Evolutionary conservation across 2,113 vertebrate species (phyloP), one percentile per base, ranked within the genome.

Genomic region (Ciconia boyciana): DNA sequence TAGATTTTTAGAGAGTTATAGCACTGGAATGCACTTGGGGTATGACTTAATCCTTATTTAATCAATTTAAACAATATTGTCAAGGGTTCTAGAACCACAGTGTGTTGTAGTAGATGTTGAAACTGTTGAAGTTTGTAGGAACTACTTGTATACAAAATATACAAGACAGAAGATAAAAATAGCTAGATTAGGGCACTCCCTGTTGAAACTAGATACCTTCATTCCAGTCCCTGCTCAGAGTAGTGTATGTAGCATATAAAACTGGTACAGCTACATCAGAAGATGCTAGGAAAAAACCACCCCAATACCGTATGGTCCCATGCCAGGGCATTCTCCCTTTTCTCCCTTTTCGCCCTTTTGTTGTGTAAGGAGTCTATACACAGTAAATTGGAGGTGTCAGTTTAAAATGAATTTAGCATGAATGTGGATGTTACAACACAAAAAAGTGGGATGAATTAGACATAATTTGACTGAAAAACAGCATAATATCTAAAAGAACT

Each of bases 221-320:
- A 57, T 68, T 81, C 29, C 22, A 48, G 22, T 68, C 41, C 10
- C 52, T 72, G 34, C 36, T 68, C 48, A 62, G 18, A 61, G 26
- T 66, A 57, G 7, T 6, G 1, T 41, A 31, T 41, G 36, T 84
- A 46, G 6, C 16, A 11, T 18, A 32, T 84, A 68, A 34, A 68
- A 55, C 13, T 32, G 43, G 52, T 69, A 69, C 34, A 69, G 16
- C 16, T 71, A 15, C 29, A 48, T 72, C 64, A 77, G 29, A 57
- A 36, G 51, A 34, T 74, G 16, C 10, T 58, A 58, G 13, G 21
- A 64, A 39, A 72, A 72, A 52, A 77, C 3, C 21, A 66, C 29
- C 25, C 7, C 17, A 55, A 3, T 69, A 24, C 3, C 0, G 0
- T 39, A 20, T 57, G 61, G 41, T 81, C 48, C 11, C 16, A 55